A percentile compares a stretch with the other conserved stretches of the same genome.
Evolutionary conservation across 2,113 vertebrate genomes (phyloP).

Genomic region (Rhynchomys soricoides): DNA sequence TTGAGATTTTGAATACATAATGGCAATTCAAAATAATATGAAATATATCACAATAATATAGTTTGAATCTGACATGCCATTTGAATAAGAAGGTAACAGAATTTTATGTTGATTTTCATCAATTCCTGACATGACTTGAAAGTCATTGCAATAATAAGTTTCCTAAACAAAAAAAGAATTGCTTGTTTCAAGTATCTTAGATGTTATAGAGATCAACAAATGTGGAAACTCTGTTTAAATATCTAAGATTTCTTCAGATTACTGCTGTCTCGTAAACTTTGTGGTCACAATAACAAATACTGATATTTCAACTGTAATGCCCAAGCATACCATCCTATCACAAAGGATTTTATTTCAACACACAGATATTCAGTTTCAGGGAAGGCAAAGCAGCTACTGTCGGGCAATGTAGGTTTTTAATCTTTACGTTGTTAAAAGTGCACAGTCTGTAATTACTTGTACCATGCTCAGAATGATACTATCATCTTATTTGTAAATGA

Average conservation of each 20-base stretch:
- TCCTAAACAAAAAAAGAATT: neutral
- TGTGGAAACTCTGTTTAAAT: neutral
- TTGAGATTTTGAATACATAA: neutral
- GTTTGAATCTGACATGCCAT: constrained; percentile 19
- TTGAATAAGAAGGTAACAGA: neutral
- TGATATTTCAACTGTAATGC: constrained; percentile 38
- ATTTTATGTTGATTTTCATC: neutral
- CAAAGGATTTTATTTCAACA: constrained; percentile 44
- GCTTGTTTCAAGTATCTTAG: neutral
- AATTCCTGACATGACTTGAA: constrained; percentile 17
- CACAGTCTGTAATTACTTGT: constrained; percentile 63
- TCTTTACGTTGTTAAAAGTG: constrained; percentile 47
- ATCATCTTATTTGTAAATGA: constrained; percentile 66
- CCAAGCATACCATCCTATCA: neutral
- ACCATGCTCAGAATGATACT: constrained; percentile 34
- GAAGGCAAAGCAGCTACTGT: constrained; percentile 23
- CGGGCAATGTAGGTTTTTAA: constrained; percentile 39
- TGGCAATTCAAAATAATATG: neutral
- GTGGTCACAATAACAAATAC: constrained; percentile 1
- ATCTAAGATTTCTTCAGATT: neutral
- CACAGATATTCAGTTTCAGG: constrained; percentile 42
- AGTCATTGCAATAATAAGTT: neutral
- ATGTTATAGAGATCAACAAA: neutral
- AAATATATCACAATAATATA: neutral
- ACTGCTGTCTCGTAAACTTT: neutral